phyloP scores from a whole-genome alignment of 2,888 invertebrate genomes.

The Cordilura impudica region DNA sequence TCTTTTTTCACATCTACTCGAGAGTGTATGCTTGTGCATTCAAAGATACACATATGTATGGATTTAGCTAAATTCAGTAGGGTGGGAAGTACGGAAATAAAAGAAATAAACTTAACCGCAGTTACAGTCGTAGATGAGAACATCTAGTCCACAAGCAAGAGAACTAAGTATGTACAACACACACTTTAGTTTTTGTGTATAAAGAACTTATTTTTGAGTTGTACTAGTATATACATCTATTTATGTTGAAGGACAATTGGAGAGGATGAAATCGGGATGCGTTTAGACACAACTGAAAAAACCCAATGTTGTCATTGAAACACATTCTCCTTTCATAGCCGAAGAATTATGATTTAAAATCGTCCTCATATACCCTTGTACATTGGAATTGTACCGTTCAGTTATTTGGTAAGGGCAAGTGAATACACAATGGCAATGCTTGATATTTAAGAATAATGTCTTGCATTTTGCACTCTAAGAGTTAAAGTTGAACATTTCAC shows the following conservation, averaged over 20 bases:
- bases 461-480: conserved; percentile 1
- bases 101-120: conserved; percentile 55
- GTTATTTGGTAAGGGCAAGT: conserved; percentile 31
- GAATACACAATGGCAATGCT: conserved; percentile 15
- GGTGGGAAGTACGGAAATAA: conserved; percentile 10
- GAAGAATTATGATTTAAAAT: conserved; percentile 25
- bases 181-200: conserved; percentile 10
- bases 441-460: conserved; percentile 24
- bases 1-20: neutral
- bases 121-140: conserved; percentile 35
- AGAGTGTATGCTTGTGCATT: neutral
- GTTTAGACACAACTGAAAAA: neutral
- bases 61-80: neutral
- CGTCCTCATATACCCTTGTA: conserved; percentile 1
- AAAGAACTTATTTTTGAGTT: conserved; percentile 48
- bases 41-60: conserved; percentile 3
- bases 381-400: conserved; percentile 7
- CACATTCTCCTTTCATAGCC: neutral
- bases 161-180: neutral
- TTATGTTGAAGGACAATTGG: neutral
- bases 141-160: conserved; percentile 24
- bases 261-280: neutral
- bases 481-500: neutral
- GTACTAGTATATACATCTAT: conserved; percentile 32
- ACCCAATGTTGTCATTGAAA: neutral